Evolutionary conservation across 2,113 vertebrate species (phyloP).

Genomic region (Pitta sordida): DNA sequence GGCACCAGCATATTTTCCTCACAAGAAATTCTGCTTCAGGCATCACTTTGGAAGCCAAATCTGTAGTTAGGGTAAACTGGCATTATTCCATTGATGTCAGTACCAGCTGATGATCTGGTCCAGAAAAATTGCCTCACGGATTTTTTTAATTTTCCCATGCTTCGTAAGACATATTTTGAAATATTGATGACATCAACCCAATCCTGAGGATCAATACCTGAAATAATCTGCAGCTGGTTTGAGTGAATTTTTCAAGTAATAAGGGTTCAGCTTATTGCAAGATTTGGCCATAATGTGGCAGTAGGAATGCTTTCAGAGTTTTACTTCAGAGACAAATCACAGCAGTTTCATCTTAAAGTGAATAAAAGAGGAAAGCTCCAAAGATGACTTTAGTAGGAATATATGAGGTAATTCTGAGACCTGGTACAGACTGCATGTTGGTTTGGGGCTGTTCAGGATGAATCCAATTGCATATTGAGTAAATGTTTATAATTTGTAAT

Average conservation of each 20-base stretch:
- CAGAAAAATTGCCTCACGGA: background rate
- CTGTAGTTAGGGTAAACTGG: background rate
- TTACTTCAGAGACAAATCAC: background rate
- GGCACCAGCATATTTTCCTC: background rate
- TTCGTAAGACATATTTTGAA: background rate
- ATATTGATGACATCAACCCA: background rate
- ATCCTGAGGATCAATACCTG: background rate
- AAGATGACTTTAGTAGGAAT: background rate
- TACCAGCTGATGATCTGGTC: background rate
- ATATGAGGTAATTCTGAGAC: background rate
- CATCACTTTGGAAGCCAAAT: background rate
- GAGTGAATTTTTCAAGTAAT: background rate
- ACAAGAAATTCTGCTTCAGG: background rate
- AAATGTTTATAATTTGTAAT: slow-evolving; percentile 35
- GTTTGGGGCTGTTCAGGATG: background rate
- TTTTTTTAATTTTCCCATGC: background rate
- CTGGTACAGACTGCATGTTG: background rate
- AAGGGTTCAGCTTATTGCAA: background rate
- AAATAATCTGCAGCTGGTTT: background rate
- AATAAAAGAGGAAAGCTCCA: slow-evolving; percentile 23
- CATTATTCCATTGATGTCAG: background rate
- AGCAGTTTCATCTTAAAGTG: background rate
- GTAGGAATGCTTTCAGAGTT: background rate
- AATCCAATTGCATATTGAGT: background rate
- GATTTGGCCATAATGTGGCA: background rate